Conservation (phyloP, 2,888 invertebrate species). For the Brenthis hecate region DNA sequence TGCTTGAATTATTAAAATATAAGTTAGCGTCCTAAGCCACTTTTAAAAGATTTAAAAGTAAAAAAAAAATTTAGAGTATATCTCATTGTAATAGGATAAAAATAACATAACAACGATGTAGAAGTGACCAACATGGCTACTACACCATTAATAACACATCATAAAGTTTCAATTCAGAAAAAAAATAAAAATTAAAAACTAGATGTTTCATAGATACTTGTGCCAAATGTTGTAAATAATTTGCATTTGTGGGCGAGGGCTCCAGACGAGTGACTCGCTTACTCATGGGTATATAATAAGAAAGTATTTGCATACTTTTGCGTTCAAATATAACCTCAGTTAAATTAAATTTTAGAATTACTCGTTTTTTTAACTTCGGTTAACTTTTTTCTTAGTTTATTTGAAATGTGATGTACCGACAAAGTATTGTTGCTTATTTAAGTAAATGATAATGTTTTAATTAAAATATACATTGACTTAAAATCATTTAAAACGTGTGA, state of each 20-base stretch:
- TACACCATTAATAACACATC: neutral
- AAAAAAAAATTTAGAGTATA: neutral
- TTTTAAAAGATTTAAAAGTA: no score
- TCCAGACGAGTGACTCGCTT: conserved; percentile 28
- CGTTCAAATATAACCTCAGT: conserved; percentile 6
- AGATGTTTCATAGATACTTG: conserved; percentile 25
- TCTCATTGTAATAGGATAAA: neutral
- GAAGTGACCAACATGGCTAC: neutral
- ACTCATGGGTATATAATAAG: conserved; percentile 33
- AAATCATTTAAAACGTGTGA: no score
- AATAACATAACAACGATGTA: neutral
- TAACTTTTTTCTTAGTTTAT: no score
- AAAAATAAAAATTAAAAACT: conserved; percentile 10
- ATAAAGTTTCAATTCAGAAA: conserved; percentile 8
- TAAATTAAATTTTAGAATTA: conserved; percentile 1
- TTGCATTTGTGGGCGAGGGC: conserved; percentile 35
- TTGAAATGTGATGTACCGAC: no score
- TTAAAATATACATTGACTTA: no score
- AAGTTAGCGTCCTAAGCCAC: no score
- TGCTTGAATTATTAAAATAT: no score
- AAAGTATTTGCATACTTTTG: conserved; percentile 21
- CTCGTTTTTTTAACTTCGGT: no score
- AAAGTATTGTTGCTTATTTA: no score
- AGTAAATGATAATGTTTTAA: no score
- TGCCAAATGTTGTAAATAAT: conserved; percentile 39